Percentiles rank a stretch among this genome's conserved stretches.
These are phyloP conservation scores for Tiliqua scincoides DNA, from an alignment of 2,113 vertebrate genomes.

Conservation along the genomic window DNA sequence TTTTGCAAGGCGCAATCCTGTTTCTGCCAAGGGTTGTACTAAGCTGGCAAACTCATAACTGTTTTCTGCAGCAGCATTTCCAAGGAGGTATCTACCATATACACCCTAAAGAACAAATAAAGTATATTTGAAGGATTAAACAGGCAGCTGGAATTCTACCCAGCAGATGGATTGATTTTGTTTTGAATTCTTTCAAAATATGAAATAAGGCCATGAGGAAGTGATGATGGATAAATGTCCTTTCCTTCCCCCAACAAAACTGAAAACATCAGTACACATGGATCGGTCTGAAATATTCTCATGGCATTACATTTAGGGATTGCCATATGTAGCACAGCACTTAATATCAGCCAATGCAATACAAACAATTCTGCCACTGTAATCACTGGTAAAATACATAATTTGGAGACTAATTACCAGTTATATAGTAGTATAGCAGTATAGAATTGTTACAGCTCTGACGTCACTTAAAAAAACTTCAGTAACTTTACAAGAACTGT, in stretches of 20 bases:
- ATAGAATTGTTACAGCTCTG: background rate
- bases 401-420: background rate
- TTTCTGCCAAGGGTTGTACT: constrained; percentile 87
- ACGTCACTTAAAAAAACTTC: background rate
- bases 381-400: background rate
- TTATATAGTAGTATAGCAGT: background rate
- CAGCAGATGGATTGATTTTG: background rate
- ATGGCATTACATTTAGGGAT: background rate
- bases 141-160: background rate
- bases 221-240: background rate
- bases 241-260: too few relatives aligned
- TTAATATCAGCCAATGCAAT: background rate
- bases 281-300: background rate
- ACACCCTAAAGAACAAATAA: constrained; percentile 79
- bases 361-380: background rate
- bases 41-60: constrained; percentile 77
- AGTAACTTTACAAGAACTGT: too few relatives aligned
- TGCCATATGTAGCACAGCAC: background rate
- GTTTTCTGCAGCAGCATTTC: constrained; percentile 87
- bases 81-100: constrained; percentile 85
- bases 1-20: constrained; percentile 81
- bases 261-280: too few relatives aligned
- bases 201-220: background rate
- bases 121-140: background rate
- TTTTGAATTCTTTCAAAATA: background rate